Conservation (phyloP, 2,113 vertebrate genomes). For the Rhea americana region DNA sequence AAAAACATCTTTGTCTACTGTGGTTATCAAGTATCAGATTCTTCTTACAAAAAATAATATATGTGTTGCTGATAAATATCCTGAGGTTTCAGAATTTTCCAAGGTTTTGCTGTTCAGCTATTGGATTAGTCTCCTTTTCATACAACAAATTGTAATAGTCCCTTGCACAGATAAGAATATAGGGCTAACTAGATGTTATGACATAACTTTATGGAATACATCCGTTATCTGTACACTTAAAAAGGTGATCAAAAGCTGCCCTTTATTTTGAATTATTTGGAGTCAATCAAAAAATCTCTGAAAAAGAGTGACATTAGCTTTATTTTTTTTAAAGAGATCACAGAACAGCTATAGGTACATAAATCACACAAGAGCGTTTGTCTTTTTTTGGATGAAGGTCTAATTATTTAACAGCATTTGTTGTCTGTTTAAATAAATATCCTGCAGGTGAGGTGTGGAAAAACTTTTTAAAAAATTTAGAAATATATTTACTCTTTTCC, state of each 20-base stretch:
- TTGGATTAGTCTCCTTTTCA: not conserved
- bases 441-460: not conserved
- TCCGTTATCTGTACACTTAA: not conserved
- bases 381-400: not conserved
- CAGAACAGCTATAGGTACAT: not conserved
- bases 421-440: not conserved
- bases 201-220: not conserved
- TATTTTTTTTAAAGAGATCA: not conserved
- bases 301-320: not conserved
- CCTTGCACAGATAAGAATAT: not conserved
- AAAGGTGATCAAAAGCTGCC: not conserved
- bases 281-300: not conserved
- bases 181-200: not conserved
- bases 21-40: not conserved
- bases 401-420: fast-evolving
- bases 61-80: not conserved
- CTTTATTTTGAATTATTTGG: not conserved
- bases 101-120: not conserved
- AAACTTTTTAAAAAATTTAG: not conserved
- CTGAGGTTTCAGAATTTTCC: not conserved
- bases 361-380: not conserved
- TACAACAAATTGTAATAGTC: not conserved
- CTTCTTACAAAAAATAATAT: not conserved
- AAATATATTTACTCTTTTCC: not conserved
- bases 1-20: not conserved